Evolutionary conservation across 2,797 vertebrate genomes (phyloP), one percentile per base, ranked within the genome.

Genomic region (Parotocinclus haroldoi): DNA sequence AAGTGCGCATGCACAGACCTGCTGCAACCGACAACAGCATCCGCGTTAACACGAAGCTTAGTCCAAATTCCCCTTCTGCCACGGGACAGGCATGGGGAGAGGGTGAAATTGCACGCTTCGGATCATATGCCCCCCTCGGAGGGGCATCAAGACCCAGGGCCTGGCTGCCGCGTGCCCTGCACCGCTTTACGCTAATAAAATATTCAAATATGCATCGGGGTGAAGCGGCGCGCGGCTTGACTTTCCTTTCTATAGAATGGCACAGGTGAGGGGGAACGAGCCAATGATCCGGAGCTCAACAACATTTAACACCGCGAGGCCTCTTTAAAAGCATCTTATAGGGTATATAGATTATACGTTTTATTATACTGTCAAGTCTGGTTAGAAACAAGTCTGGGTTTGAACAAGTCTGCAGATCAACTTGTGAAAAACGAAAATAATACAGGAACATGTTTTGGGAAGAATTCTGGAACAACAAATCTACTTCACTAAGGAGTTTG

Each of bases 191-290:
- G 54, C 70, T 76, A 54, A 79, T 80, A 56, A 78, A 76, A 78
- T 72, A 76, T 72, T 64, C 53, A 64, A 55, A 75, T 69, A 77
- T 68, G 75, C 49, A 55, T 51, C 51, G 62, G 66, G 49, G 61
- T 86, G 86, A 87, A 82, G 86, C 77, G 75, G 82, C 77, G 83
- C 79, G 80, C 73, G 40, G 8, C 8, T 42, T 77, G 81, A 82
- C 78, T 87, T 86, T 81, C 83, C 86, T 84, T 82, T 84, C 79
- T 76, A 80, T 85, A 83, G 83, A 85, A 80, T 67, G 81, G 82
- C 80, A 58, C 69, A 69, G 66, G 66, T 75, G 58, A 66, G 44
- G 67, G 40, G 76, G 74, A 55, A 40, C 13, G 72, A 71, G 44
- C 61, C 58, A 58, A 13, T 39, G 74, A 65, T 73, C 38, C 64